These are phyloP conservation scores for Oreonectes daqikongensis DNA, from an alignment of 2,797 vertebrate genomes.

Conservation along the genomic window DNA sequence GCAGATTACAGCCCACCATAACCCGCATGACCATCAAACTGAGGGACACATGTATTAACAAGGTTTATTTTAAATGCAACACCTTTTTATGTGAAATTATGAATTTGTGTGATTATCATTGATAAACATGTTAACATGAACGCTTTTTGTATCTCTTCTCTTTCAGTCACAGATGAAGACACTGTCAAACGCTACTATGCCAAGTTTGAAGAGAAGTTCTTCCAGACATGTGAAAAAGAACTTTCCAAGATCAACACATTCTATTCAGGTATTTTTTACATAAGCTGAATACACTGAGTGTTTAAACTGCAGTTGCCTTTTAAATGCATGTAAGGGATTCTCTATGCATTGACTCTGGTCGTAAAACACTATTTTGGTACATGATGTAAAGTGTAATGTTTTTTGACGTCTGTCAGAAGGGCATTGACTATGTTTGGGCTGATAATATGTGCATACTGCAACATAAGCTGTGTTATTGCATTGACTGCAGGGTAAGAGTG, in stretches of 20 bases:
- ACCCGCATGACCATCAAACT: background rate
- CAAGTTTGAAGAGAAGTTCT: conserved; percentile 98
- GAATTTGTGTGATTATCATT: background rate
- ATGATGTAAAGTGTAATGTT: conserved; percentile 32
- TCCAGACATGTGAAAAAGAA: conserved; percentile 98
- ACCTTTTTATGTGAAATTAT: too few relatives aligned
- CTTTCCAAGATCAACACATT: conserved; percentile 99
- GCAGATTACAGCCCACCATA: background rate
- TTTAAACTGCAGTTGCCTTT: background rate
- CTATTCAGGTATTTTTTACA: conserved; percentile 88
- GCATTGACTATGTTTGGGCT: conserved; percentile 37
- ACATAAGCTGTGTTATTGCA: conserved; percentile 49
- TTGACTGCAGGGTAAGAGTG: conserved; percentile 48
- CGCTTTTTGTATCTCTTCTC: conserved; percentile 37
- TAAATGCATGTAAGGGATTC: conserved; percentile 15
- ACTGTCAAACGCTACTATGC: conserved; percentile 97
- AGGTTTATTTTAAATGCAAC: background rate
- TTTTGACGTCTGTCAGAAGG: conserved; percentile 5
- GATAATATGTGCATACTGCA: conserved; percentile 16
- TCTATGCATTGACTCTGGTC: conserved; percentile 13
- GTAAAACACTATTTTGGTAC: conserved; percentile 1
- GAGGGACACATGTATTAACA: too few relatives aligned
- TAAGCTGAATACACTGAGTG: background rate
- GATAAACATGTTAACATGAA: background rate
- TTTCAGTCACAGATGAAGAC: conserved; percentile 94